Base-by-base conservation (phyloP, 2,888 invertebrate species). In the Dromius quadrimaculatus region DNA sequence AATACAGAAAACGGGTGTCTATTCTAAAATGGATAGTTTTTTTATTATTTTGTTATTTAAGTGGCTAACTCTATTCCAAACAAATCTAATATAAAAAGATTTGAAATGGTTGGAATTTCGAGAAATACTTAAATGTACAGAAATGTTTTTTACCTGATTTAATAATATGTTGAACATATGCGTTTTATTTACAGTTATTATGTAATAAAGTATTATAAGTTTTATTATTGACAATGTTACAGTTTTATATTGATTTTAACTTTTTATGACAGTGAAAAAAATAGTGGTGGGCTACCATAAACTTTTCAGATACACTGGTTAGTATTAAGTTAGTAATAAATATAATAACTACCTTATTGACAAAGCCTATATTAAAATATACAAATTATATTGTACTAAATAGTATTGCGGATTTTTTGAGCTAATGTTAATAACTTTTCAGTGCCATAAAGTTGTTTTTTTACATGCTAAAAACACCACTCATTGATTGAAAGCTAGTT, bases 1-100 rank as follows among this genome's bases (percentile, higher is more conserved):
- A 45, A 65, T 65, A 68, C 68, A 68, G 68, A 68, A 65, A 68
- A 68, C 68, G 68, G 68, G 68, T 68, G 68, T 68, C 54, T 59
- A 59, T 68, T 68, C 43, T 62, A 62, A 62, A 68, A 65, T 65
- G 68, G 68, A 68, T 68, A 68, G 68, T 68, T 68, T 66, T 68
- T 68, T 59, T 34, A 61, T 61, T 59, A 62, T 41, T 62, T 68
- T 59, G 59, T 68, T 57, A 68, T 13, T 59, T 41, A 54, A 59
- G 59, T 68, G 47, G 36, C 65, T 36, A 34, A 59, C n/a, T 36
- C 61, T 20, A 11, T 41, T 41, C 41, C 41, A 15, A 36, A 36
- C 36, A 11, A 41, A 41, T 41, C 41, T n/a, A 41, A 8, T 28
- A 28, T 3, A 28, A 8, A 28, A 28, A 15, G 41, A 41, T 41